A percentile compares a stretch with the other conserved stretches of the same genome.
These are phyloP conservation scores for Chloroceryle aenea DNA, from an alignment of 2,113 vertebrate genomes.

Conservation along the genomic window DNA sequence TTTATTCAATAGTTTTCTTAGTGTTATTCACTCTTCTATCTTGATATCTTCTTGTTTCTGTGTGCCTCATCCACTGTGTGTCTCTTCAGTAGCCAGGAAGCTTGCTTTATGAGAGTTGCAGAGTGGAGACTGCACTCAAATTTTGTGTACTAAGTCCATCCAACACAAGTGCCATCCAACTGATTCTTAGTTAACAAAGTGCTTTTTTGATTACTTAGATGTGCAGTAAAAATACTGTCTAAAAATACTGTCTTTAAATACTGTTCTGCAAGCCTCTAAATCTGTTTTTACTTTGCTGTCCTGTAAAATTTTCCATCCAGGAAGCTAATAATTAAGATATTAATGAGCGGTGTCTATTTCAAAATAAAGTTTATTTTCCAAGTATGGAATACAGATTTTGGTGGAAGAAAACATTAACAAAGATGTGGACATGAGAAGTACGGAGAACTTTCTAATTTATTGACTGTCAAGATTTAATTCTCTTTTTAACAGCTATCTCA, in stretches of 20 bases:
- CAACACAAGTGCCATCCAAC: not conserved
- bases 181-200: not conserved
- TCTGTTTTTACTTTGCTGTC: not conserved
- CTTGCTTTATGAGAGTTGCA: not conserved
- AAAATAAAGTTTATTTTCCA: not conserved
- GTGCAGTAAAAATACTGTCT: not conserved
- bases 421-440: not conserved
- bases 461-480: not conserved
- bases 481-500: not conserved
- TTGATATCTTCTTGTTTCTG: not conserved
- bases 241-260: not conserved
- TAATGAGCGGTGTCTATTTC: not conserved
- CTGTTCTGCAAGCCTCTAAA: not conserved
- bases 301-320: not conserved
- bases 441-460: not conserved
- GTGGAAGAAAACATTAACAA: not conserved
- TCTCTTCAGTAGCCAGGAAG: not conserved
- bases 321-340: not conserved
- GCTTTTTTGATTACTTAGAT: not conserved
- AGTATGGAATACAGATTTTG: not conserved
- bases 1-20: not conserved
- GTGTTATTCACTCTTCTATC: not conserved
- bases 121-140: not conserved
- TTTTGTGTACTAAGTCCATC: not conserved
- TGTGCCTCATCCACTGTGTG: not conserved